phyloP scores from a whole-genome alignment of 2,113 vertebrate genomes.

The Phyllopteryx taeniolatus region DNA sequence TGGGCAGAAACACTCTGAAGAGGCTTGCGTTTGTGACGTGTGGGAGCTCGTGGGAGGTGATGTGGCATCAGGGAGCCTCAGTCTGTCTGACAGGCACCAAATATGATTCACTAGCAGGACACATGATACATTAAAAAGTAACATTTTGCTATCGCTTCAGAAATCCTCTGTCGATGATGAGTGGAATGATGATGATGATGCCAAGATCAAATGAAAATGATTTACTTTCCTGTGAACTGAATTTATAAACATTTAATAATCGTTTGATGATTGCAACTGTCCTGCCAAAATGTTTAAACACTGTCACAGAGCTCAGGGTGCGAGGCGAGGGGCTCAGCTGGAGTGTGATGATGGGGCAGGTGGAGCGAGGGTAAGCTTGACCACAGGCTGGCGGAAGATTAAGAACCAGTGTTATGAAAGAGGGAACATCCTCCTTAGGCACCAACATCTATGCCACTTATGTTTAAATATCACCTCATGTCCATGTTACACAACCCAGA shows the following conservation, averaged over 20 bases:
- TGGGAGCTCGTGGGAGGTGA: no score
- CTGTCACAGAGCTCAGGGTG: background rate
- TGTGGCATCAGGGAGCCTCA: no score
- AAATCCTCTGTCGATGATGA: no score
- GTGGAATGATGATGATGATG: no score
- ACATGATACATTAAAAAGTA: no score
- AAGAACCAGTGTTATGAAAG: slow-evolving; percentile 35
- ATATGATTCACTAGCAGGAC: no score
- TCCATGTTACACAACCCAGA: slow-evolving; percentile 14
- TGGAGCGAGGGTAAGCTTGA: background rate
- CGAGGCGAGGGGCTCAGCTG: background rate
- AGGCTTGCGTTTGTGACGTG: no score
- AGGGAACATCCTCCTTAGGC: slow-evolving; percentile 30
- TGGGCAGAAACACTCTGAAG: no score
- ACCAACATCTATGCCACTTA: background rate
- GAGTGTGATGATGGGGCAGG: background rate
- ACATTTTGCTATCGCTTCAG: no score
- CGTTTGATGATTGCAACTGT: no score
- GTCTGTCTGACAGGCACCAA: no score
- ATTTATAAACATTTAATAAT: background rate
- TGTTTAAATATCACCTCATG: slow-evolving; percentile 6
- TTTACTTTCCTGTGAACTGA: background rate
- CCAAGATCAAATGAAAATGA: no score
- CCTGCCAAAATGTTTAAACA: background rate
- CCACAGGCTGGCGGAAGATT: slow-evolving; percentile 16